Base-by-base conservation (phyloP, 1,140 invertebrate genomes). In the Lineus longissimus region DNA sequence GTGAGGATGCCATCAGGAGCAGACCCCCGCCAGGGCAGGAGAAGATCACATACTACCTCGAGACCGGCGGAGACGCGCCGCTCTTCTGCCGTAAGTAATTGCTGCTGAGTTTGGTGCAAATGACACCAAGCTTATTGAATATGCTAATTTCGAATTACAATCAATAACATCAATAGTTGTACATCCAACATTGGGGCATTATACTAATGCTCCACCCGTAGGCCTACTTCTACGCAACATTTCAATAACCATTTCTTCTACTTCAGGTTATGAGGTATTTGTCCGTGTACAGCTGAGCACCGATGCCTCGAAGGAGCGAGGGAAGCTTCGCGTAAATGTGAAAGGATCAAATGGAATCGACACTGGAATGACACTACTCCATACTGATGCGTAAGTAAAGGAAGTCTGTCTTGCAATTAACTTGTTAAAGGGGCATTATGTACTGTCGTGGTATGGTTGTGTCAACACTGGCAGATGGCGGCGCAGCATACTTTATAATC, bases 41-140 rank as follows among this genome's bases (percentile, higher is more conserved):
- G 2, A 51, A 65, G 23, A 64, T 69, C 4, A 70, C 69, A 33
- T 74, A 70, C 41, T 75, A 43, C 61, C 40, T 75, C 22, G 62
- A 72, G 11, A 75, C 73, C 6, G 64, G 66, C 33, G 59, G 62
- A 30, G 41, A 15, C 0, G 60, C 41, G 4, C 73, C 72, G 15
- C 47, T 27, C 6, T 75, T 65, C 51, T 76, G 73, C 60, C 55
- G 73, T 75, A 67, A 65, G 73, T 67, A 7, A n/a, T n/a, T n/a
- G n/a, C n/a, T n/a, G n/a, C n/a, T n/a, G n/a, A n/a, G n/a, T n/a
- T n/a, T n/a, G n/a, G n/a, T n/a, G n/a, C n/a, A n/a, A n/a, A n/a
- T n/a, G n/a, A n/a, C 40, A 43, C 11, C 40, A 43, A 13, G 11
- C 11, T 43, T 43, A 13, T 19, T 19, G 19, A 11, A 13, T 19